phyloP scores from a whole-genome alignment of 2,113 vertebrate species.

The rabbit (Oryctolagus cuniculus) region DNA sequence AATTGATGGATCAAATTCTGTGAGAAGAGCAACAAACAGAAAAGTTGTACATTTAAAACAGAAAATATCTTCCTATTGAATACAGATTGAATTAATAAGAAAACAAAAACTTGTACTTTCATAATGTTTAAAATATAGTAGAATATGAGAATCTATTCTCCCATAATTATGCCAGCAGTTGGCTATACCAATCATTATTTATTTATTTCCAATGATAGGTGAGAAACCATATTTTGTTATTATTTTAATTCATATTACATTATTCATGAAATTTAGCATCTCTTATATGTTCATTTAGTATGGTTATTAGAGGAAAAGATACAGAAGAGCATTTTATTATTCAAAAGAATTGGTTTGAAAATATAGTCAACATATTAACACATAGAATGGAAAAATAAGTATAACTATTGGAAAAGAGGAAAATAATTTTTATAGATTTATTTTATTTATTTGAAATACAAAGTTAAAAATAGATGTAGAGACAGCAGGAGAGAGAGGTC shows the following conservation, averaged over 20 bases:
- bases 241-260: slow-evolving; percentile 66
- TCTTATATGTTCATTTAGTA: slow-evolving; percentile 38
- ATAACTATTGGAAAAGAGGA: not conserved
- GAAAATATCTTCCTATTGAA: not conserved
- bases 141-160: slow-evolving; percentile 25
- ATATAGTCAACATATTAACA: not conserved
- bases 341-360: slow-evolving; percentile 15
- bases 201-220: not conserved
- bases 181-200: slow-evolving; percentile 38
- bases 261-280: slow-evolving; percentile 49
- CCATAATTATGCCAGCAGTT: slow-evolving; percentile 24
- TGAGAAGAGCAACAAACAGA: not conserved
- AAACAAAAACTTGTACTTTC: slow-evolving; percentile 48
- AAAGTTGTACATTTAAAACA: slow-evolving; percentile 50
- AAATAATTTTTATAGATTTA: no score
- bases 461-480: no score
- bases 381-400: not conserved
- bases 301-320: slow-evolving; percentile 40
- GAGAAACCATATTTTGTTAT: slow-evolving; percentile 51
- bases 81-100: not conserved
- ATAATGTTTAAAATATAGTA: slow-evolving; percentile 38
- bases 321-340: slow-evolving; percentile 40
- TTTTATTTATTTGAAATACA: no score
- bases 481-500: no score
- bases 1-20: not conserved